A percentile compares a stretch with the other conserved stretches of the same genome.
These are phyloP conservation scores for Oncopeltus fasciatus DNA, from an alignment of 1,140 invertebrate genomes.

Conservation along the genomic window DNA sequence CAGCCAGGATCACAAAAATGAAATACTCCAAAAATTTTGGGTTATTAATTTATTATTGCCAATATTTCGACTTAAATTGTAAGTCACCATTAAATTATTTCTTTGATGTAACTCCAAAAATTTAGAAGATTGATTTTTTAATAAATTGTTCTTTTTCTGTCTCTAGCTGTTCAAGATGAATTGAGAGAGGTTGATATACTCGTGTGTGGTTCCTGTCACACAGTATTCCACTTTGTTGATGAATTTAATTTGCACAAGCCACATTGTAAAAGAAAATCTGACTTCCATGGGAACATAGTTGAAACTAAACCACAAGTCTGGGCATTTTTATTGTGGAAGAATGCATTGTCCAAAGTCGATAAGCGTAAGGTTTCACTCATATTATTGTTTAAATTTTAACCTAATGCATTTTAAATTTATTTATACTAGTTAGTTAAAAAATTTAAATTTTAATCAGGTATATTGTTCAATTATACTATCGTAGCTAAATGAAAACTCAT, in stretches of 20 bases:
- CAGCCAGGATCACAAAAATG: too few relatives aligned
- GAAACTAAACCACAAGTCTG: constrained; percentile 67
- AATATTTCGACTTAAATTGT: too few relatives aligned
- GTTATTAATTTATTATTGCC: too few relatives aligned
- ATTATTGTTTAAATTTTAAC: constrained; percentile 15
- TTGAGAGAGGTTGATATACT: constrained; percentile 57
- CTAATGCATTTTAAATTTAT: constrained; percentile 31
- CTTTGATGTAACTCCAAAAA: too few relatives aligned
- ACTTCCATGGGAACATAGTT: constrained; percentile 35
- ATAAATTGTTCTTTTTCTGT: not conserved
- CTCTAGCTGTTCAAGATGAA: constrained; percentile 33
- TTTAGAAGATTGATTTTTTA: too few relatives aligned
- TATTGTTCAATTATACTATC: too few relatives aligned
- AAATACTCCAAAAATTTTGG: too few relatives aligned
- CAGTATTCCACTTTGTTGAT: constrained; percentile 61
- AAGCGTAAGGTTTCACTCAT: constrained; percentile 4
- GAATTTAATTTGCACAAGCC: constrained; percentile 57
- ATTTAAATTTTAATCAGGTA: too few relatives aligned
- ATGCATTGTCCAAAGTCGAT: constrained; percentile 33
- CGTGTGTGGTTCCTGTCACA: constrained; percentile 64
- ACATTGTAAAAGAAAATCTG: constrained; percentile 40
- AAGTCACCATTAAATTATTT: not conserved
- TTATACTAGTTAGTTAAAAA: too few relatives aligned
- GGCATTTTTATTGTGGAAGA: constrained; percentile 70
- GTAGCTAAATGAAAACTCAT: too few relatives aligned